Evolutionary conservation across 2,888 invertebrate species (phyloP).

Genomic region (Eumacrocentrus americanus): DNA sequence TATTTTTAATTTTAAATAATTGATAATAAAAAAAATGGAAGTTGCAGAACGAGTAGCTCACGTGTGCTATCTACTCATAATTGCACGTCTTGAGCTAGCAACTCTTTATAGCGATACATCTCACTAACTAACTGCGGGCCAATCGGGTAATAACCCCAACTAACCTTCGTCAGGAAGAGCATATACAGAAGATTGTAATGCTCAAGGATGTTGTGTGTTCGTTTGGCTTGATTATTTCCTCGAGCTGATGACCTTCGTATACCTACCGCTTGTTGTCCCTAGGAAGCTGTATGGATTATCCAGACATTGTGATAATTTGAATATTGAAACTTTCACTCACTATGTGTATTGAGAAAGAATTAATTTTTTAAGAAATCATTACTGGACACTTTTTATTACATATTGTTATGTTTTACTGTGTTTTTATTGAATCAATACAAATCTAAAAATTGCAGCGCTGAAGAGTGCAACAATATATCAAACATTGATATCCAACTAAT

Average conservation of each 20-base stretch:
- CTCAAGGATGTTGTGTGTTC: conserved; percentile 30
- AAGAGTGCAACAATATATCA: too few relatives aligned
- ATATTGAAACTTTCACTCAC: too few relatives aligned
- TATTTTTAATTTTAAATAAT: not conserved
- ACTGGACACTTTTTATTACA: too few relatives aligned
- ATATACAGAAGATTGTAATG: conserved; percentile 1
- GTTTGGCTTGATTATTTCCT: conserved; percentile 36
- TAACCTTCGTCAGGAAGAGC: conserved; percentile 28
- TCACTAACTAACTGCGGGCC: conserved; percentile 35
- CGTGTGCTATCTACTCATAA: conserved; percentile 8
- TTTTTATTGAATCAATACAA: too few relatives aligned
- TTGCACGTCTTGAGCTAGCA: conserved; percentile 17
- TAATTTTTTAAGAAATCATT: too few relatives aligned
- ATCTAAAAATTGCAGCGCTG: too few relatives aligned
- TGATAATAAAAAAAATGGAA: not conserved
- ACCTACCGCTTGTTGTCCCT: too few relatives aligned
- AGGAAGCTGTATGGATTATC: too few relatives aligned
- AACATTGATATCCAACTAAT: too few relatives aligned
- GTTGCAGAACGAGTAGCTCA: not conserved
- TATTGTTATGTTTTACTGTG: too few relatives aligned
- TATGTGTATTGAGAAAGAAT: too few relatives aligned
- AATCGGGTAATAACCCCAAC: conserved; percentile 42
- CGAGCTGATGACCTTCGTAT: conserved; percentile 26
- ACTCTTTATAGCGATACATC: conserved; percentile 16
- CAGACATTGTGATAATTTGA: too few relatives aligned